phyloP scores from a whole-genome alignment of 2,888 invertebrate genomes.

The Hemistola chrysoprasaria region DNA sequence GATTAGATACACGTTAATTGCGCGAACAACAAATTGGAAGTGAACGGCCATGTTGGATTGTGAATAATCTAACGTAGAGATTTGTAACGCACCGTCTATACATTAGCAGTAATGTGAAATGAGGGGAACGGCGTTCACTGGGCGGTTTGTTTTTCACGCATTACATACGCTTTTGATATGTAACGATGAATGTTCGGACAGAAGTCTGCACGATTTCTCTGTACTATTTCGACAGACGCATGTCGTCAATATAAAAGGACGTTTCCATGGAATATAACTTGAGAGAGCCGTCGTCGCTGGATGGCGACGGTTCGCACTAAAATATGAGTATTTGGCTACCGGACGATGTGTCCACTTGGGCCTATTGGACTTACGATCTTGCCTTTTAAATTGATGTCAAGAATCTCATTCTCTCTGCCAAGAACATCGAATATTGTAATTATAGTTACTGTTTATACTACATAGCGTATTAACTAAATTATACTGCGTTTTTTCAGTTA shows the following conservation, averaged over 20 bases:
- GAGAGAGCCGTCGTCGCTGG: slow-evolving; percentile 24
- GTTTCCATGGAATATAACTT: slow-evolving; percentile 25
- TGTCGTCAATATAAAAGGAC: slow-evolving; percentile 31
- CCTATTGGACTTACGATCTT: slow-evolving; percentile 34
- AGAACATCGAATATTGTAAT: slow-evolving; percentile 32
- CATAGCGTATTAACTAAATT: slow-evolving; percentile 32
- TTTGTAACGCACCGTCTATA: no score
- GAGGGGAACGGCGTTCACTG: slow-evolving; percentile 16
- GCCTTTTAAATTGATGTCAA: slow-evolving; percentile 36
- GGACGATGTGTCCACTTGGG: slow-evolving; percentile 17
- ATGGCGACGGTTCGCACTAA: slow-evolving; percentile 24
- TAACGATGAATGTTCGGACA: slow-evolving; percentile 31
- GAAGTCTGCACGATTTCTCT: slow-evolving; percentile 31
- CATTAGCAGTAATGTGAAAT: no score
- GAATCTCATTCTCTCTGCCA: slow-evolving; percentile 33
- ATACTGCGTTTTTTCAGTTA: slow-evolving; percentile 31
- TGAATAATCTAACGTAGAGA: no score
- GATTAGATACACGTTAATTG: slow-evolving; percentile 40
- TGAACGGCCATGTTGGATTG: no score
- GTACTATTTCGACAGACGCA: slow-evolving; percentile 24
- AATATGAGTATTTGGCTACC: slow-evolving; percentile 27
- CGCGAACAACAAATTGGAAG: slow-evolving; percentile 37
- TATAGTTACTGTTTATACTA: slow-evolving; percentile 30
- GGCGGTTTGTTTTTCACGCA: slow-evolving; percentile 32
- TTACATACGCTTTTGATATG: slow-evolving; percentile 32